These are phyloP conservation scores for Zelostemma sp. DNA, from an alignment of 1,140 invertebrate species.

Conservation along the genomic window DNA sequence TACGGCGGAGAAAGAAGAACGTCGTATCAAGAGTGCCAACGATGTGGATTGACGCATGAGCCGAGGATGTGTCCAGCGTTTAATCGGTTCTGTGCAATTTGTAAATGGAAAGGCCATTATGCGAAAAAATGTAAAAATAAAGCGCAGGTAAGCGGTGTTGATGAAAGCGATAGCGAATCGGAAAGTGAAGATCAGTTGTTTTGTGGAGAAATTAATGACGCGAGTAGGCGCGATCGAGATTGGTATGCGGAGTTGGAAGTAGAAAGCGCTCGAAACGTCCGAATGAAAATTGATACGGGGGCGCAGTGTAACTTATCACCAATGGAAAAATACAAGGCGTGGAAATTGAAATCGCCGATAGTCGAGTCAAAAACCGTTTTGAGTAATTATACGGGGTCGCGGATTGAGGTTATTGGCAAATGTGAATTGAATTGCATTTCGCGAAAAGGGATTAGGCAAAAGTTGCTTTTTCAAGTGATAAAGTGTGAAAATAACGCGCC, in stretches of 20 bases:
- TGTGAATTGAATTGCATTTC: not conserved
- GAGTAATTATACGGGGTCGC: constrained; percentile 13
- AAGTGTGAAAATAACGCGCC: constrained; percentile 4
- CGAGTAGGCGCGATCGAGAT: constrained; percentile 2
- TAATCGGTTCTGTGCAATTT: constrained; percentile 5
- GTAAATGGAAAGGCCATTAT: constrained; percentile 11
- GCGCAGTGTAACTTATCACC: constrained; percentile 23
- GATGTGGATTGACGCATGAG: not conserved
- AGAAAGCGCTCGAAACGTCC: not conserved
- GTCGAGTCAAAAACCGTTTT: not conserved
- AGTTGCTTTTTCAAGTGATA: constrained; percentile 8
- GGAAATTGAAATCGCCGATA: not conserved
- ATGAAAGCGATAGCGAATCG: not conserved
- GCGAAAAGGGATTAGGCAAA: not conserved
- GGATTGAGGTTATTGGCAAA: constrained; percentile 8
- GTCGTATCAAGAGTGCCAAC: not conserved
- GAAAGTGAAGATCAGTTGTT: not conserved
- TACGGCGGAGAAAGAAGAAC: not conserved
- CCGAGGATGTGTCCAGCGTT: constrained; percentile 10
- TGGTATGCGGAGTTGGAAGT: constrained; percentile 2
- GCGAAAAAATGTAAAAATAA: constrained; percentile 2
- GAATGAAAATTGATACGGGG: constrained; percentile 14
- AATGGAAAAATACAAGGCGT: not conserved
- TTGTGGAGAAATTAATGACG: not conserved
- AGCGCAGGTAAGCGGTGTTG: too few species aligned